phyloP scores from a whole-genome alignment of 2,113 vertebrate genomes.

The Cyprinodon variegatus region DNA sequence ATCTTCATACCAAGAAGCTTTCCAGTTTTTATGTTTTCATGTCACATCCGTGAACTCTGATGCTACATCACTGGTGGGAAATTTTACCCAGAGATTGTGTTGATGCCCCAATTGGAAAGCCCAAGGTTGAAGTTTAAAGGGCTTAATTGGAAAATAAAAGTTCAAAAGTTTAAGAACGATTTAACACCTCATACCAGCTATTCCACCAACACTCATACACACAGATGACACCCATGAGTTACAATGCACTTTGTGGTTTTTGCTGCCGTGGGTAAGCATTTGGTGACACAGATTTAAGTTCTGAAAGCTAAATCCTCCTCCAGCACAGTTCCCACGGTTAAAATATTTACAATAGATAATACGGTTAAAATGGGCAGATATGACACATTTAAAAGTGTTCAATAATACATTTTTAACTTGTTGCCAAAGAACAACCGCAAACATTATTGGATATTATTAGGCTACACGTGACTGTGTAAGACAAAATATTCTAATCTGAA shows the following conservation, averaged over 20 bases:
- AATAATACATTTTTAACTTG: not conserved
- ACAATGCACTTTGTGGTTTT: constrained; percentile 14
- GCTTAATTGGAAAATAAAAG: not conserved
- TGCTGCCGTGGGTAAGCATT: constrained; percentile 13
- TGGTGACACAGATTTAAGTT: constrained; percentile 47
- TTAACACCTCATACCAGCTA: not conserved
- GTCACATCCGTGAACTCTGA: not conserved
- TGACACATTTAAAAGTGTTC: not conserved
- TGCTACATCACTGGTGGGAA: not conserved
- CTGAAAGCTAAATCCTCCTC: constrained; percentile 42
- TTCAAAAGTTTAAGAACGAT: not conserved
- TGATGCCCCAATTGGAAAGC: constrained; percentile 31
- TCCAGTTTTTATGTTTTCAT: not conserved
- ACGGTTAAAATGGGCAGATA: not conserved
- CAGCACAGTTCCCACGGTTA: constrained; percentile 48
- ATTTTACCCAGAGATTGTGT: not conserved
- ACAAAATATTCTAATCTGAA: not conserved
- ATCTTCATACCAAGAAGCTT: constrained; percentile 16
- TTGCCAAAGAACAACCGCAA: not conserved
- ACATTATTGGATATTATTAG: not conserved
- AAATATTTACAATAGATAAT: constrained; percentile 19
- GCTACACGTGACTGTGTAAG: not conserved
- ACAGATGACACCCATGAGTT: constrained; percentile 8
- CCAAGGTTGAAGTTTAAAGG: not conserved
- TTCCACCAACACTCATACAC: not conserved